These are phyloP conservation scores for Phataginus tetradactyla DNA, from an alignment of 2,797 vertebrate genomes.

Conservation along the genomic window DNA sequence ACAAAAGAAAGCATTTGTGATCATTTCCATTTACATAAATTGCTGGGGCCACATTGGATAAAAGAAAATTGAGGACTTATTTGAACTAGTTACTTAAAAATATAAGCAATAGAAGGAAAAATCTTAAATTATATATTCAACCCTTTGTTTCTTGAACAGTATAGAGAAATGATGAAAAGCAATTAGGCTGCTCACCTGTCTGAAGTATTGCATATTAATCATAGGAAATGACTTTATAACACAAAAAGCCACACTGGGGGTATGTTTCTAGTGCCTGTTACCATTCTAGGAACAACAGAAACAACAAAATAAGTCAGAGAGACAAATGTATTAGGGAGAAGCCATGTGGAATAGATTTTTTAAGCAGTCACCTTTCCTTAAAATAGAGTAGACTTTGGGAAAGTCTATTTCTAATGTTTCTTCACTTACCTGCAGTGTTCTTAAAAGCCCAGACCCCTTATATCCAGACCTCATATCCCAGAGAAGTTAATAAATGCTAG, in stretches of 20 bases:
- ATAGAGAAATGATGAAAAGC: constrained; percentile 9
- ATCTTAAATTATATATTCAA: not conserved
- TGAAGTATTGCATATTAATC: constrained; percentile 40
- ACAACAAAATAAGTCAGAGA: not conserved
- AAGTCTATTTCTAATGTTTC: not conserved
- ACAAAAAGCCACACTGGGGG: constrained; percentile 22
- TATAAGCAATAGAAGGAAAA: not conserved
- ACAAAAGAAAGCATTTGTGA: not conserved
- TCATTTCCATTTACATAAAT: not conserved
- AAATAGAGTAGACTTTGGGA: not conserved
- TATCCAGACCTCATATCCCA: not conserved
- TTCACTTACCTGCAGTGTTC: not conserved
- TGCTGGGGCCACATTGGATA: not conserved
- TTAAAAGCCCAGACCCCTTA: not conserved
- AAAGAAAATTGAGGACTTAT: not conserved
- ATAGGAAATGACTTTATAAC: constrained; percentile 52
- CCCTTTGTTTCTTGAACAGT: not conserved
- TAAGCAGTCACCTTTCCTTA: not conserved
- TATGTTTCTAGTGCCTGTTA: constrained; percentile 39
- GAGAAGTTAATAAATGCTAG: not conserved
- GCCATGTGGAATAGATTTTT: not conserved
- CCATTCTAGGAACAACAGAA: not conserved
- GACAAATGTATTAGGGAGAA: not conserved
- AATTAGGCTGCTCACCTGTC: constrained; percentile 46
- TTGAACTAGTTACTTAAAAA: constrained; percentile 1